Base-by-base conservation (phyloP, 1,140 invertebrate genomes). In the Sweltsa coloradensis region DNA sequence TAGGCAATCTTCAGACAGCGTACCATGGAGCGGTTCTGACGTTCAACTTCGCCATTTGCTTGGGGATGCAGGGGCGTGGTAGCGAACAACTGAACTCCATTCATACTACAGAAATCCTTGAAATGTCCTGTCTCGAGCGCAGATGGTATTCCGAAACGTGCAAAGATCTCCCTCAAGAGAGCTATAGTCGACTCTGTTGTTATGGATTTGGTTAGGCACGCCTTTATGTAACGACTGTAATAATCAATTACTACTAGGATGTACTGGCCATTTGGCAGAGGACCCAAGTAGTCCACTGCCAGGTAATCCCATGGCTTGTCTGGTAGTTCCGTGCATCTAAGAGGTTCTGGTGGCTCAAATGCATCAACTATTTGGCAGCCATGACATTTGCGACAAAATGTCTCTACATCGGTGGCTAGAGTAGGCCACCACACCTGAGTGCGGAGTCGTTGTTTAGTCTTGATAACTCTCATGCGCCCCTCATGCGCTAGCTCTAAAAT, bases 401-500 rank as follows among this genome's bases (percentile, higher is more conserved):
- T 47, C 53, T 67, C 58, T 3, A 56, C 55, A 25, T 57, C 41
- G 9, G 19, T 50, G 40, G 65, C 58, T 11, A 63, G 60, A 19
- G 43, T 40, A 24, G 56, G 54, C 53, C 57, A 68, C 63, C 65
- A 66, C 9, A 66, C 58, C 50, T 64, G 65, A 40, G 53, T 46
- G 31, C 61, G 34, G 29, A 63, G 41, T 13, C 55, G 46, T 24
- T 50, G 31, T 43, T 64, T 66, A 46, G 59, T 64, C 40, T 51
- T 42, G 16, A 51, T 49, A 2, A 58, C 56, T 5, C 61, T 59
- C n/a, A 53, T 49, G 41, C 63, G 61, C 16, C 53, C 56, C 50
- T 61, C 59, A 50, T 62, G 63, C 6, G 57, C 59, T 19, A 55
- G 34, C 26, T 58, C 39, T 31, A 64, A 34, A 7, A 51, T 41